Evolutionary conservation across 2,888 invertebrate genomes (phyloP).

Genomic region (Dorcus parallelipipedus): DNA sequence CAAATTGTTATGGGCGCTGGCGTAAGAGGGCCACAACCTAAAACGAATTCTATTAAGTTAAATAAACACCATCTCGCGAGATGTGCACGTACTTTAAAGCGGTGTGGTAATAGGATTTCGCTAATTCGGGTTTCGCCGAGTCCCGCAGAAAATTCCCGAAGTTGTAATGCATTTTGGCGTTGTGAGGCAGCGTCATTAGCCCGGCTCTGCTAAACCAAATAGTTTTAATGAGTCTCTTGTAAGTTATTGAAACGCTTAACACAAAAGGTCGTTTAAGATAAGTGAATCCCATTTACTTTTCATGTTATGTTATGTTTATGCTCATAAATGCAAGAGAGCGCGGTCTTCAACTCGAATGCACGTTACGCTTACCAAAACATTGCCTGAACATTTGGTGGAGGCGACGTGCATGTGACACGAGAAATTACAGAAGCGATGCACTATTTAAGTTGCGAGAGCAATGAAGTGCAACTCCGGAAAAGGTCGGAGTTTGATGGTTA

Average conservation of each 20-base stretch:
- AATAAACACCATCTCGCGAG: not conserved
- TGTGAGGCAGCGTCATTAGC: conserved; percentile 73
- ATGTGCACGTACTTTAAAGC: conserved; percentile 65
- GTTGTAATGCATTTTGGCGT: conserved; percentile 89
- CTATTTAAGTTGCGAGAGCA: too few relatives aligned
- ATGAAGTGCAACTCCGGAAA: too few relatives aligned
- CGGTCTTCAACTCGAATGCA: too few relatives aligned
- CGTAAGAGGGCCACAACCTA: conserved; percentile 81
- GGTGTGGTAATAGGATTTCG: conserved; percentile 73
- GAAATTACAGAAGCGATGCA: too few relatives aligned
- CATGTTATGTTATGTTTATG: too few relatives aligned
- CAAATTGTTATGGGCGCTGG: conserved; percentile 84
- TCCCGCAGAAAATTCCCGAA: conserved; percentile 83
- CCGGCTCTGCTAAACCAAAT: conserved; percentile 63
- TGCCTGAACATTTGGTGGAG: too few relatives aligned
- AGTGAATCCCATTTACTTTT: too few relatives aligned
- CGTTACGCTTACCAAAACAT: too few relatives aligned
- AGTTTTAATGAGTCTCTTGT: not conserved
- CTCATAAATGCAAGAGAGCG: too few relatives aligned
- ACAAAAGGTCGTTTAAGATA: too few relatives aligned
- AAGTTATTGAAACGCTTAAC: not conserved
- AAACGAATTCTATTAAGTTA: not conserved
- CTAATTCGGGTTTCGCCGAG: conserved; percentile 66
- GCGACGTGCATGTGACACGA: too few relatives aligned
- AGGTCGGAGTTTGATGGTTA: too few relatives aligned